Base-by-base conservation (phyloP, 1,140 invertebrate species). In the Anastrepha obliqua region DNA sequence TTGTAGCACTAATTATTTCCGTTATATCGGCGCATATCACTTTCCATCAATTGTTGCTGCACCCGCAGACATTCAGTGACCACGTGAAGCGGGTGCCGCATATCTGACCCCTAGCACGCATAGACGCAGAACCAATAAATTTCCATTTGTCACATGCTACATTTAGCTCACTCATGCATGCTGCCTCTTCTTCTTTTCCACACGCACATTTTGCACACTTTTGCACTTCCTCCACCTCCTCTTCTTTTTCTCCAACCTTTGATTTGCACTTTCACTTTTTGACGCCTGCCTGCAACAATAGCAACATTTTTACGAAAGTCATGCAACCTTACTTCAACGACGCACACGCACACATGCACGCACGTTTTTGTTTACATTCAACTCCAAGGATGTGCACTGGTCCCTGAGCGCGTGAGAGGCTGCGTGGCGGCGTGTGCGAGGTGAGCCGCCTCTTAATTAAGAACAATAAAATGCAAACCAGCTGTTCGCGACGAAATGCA, bases 201-300 rank as follows among this genome's bases (percentile, higher is more conserved):
- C 17, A 74, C 67, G 67, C 67, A 74, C 67, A 74, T 7, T 0
- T 15, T 81, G n/a, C 51, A 55, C 51, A 55, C 51, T 55, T 55
- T 55, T 55, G 5, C 9, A 55, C 51, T 55, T 9, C 9, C 9
- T 9, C 74, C n/a, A 3, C 17, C 15, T 8, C 47, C 20, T 29
- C 47, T 20, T 55, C 74, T 55, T 81, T 5, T 5, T 3, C 47
- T 55, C 2, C 51, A 81, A 81, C n/a, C 47, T 55, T 81, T 81
- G 74, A 20, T 20, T 81, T 55, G 74, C 47, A 81, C 74, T 81
- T 81, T 81, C 74, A 81, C 74, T 81, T 51, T 81, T 42, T n/a
- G 0, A 20, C 47, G 47, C n/a, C 15, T 81, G 47, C n/a, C 15
- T 81, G 17, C 74, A 58, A 55, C 47, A 81, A 55, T 42, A 81